phyloP scores from a whole-genome alignment of 2,113 vertebrate genomes.

The Indicator maculatus region DNA sequence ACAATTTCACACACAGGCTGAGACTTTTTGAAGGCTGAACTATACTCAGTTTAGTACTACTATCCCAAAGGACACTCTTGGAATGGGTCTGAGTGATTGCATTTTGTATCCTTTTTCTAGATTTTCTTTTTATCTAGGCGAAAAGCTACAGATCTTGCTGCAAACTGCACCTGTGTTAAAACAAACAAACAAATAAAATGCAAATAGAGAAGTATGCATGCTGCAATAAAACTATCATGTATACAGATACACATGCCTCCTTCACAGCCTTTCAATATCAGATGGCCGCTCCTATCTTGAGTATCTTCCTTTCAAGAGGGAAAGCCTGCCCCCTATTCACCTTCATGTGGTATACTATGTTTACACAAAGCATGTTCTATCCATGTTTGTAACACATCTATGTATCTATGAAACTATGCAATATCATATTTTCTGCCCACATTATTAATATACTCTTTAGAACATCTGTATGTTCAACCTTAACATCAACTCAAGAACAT shows the following conservation, averaged over 20 bases:
- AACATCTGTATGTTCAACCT: background rate
- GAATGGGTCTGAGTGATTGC: background rate
- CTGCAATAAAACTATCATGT: background rate
- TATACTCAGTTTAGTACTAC: background rate
- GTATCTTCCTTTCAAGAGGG: background rate
- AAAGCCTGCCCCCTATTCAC: background rate
- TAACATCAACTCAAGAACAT: background rate
- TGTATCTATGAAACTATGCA: background rate
- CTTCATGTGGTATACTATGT: background rate
- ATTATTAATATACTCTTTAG: background rate
- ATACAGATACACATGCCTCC: background rate
- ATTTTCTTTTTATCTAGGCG: background rate
- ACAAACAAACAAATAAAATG: background rate
- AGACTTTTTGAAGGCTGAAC: background rate
- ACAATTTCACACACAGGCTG: background rate
- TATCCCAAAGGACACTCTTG: background rate
- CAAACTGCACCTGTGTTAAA: background rate
- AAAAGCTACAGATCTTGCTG: background rate
- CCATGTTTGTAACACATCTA: background rate
- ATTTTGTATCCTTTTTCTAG: background rate
- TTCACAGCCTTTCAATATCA: background rate
- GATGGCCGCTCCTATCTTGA: background rate
- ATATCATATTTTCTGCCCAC: background rate
- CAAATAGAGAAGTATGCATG: background rate
- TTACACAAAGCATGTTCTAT: background rate